A percentile compares a stretch with the other conserved stretches of the same genome.
Conservation (phyloP, 2,797 vertebrate species). For the Argyrosomus regius region DNA sequence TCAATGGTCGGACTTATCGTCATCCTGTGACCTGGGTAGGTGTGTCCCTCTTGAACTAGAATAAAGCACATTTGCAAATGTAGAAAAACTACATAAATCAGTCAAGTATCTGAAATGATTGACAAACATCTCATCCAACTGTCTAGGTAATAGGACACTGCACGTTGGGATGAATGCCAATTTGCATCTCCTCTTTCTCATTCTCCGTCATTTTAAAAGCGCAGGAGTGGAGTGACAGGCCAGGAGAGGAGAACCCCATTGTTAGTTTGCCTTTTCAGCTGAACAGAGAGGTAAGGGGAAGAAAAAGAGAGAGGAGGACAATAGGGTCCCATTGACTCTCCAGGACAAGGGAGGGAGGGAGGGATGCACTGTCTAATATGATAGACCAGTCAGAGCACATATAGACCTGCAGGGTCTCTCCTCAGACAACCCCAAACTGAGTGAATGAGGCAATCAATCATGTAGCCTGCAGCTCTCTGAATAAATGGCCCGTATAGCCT, state of each 20-base stretch:
- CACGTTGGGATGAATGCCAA: constrained; percentile 55
- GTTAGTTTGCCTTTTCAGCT: constrained; percentile 93
- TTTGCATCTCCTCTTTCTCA: constrained; percentile 66
- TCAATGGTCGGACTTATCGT: too few species aligned
- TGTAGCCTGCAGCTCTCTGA: constrained; percentile 45
- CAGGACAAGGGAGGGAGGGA: constrained; percentile 63
- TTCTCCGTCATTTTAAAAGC: constrained; percentile 89
- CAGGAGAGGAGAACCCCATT: constrained; percentile 87
- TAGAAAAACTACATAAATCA: constrained; percentile 11
- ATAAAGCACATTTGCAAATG: not conserved
- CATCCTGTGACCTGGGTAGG: not conserved
- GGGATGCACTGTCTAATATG: constrained; percentile 62
- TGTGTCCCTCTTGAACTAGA: not conserved
- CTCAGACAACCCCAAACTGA: constrained; percentile 64
- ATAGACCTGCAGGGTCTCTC: constrained; percentile 67
- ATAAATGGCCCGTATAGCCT: constrained; percentile 55
- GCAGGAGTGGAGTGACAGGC: constrained; percentile 82
- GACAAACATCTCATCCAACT: constrained; percentile 54
- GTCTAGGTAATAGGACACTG: constrained; percentile 49
- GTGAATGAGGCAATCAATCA: constrained; percentile 75
- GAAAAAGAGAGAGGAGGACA: constrained; percentile 85
- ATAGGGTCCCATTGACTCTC: constrained; percentile 85
- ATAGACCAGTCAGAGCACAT: constrained; percentile 62
- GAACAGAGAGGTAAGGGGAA: constrained; percentile 89
- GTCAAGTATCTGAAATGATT: constrained; percentile 9